Conservation (phyloP, 2,113 vertebrate species). For the Chloebia gouldiae region DNA sequence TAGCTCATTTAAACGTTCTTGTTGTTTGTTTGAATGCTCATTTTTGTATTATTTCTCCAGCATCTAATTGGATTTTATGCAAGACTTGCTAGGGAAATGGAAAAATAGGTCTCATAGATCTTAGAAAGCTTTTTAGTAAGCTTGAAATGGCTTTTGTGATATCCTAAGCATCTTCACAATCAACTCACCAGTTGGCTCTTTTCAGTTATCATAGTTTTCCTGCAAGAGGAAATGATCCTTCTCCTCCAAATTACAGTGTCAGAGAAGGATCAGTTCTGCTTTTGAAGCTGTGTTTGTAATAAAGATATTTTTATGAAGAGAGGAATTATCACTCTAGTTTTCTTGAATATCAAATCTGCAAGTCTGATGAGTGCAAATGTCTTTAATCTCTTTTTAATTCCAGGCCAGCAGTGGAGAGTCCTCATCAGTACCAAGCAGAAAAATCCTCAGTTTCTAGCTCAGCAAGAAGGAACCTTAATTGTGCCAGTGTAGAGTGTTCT, state of each 20-base stretch:
- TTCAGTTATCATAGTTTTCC: background rate
- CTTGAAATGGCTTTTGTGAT: background rate
- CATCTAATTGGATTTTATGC: background rate
- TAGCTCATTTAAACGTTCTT: background rate
- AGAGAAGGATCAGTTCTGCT: conserved; percentile 7
- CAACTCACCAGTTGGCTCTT: background rate
- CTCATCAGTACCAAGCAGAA: background rate
- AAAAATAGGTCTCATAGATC: background rate
- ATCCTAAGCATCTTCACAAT: background rate
- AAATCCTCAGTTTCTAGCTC: background rate
- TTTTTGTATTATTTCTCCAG: background rate
- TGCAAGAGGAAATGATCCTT: conserved; percentile 22
- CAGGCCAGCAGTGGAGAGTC: background rate
- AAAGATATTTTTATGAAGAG: background rate
- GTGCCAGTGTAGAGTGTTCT: background rate
- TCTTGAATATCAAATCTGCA: background rate
- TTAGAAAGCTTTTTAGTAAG: background rate
- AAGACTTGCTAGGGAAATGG: background rate
- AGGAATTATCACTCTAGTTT: background rate
- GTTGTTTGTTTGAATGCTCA: background rate
- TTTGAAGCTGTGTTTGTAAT: background rate
- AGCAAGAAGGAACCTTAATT: background rate
- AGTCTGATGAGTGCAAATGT: background rate
- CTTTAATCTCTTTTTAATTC: background rate
- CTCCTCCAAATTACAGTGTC: background rate